These are phyloP conservation scores for Aphaenogaster ashmeadi DNA, from an alignment of 1,140 invertebrate genomes.

Conservation along the genomic window DNA sequence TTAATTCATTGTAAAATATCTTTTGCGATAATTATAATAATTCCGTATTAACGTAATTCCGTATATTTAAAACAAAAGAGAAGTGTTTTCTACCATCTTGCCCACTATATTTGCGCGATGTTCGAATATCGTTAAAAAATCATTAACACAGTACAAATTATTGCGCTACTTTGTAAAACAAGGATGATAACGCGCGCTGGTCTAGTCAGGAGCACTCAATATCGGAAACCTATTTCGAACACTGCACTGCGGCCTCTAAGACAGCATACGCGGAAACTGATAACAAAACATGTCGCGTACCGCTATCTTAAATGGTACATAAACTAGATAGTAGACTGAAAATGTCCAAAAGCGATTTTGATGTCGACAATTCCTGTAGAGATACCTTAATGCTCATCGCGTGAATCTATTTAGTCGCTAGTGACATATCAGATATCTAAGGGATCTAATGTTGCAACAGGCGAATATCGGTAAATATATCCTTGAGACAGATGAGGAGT, in stretches of 20 bases:
- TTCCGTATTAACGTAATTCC: neutral
- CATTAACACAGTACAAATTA: neutral
- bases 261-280: neutral
- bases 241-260: neutral
- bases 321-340: neutral
- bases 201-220: neutral
- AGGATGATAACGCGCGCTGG: neutral
- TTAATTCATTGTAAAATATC: neutral
- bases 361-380: neutral
- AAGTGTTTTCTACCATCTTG: neutral
- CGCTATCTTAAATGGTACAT: neutral
- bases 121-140: neutral
- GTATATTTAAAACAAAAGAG: neutral
- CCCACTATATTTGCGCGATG: neutral
- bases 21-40: neutral
- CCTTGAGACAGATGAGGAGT: neutral
- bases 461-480: slow-evolving; percentile 10
- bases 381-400: neutral
- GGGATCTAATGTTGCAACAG: slow-evolving; percentile 41
- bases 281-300: neutral
- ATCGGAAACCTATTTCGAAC: neutral
- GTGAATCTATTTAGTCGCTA: neutral
- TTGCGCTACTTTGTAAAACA: neutral
- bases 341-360: neutral
- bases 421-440: slow-evolving; percentile 36